phyloP scores from a whole-genome alignment of 1,140 invertebrate species.

The Nasonia vitripennis region DNA sequence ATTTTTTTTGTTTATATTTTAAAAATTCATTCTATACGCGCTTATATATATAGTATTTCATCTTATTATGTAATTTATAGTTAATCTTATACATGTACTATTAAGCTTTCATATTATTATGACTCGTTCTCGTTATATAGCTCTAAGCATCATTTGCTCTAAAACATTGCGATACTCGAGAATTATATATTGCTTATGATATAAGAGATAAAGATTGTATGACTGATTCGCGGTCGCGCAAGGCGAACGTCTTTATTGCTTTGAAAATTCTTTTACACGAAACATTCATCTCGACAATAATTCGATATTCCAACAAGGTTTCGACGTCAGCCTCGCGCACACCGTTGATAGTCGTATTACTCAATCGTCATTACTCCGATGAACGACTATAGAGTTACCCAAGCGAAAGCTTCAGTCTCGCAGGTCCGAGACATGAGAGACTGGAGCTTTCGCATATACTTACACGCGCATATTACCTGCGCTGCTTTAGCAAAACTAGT shows the following conservation, averaged over 20 bases:
- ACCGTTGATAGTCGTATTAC: background rate
- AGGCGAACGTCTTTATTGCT: background rate
- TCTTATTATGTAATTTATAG: constrained; percentile 42
- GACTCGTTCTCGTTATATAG: background rate
- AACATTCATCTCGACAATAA: too few species aligned
- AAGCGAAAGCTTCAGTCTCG: constrained; percentile 5
- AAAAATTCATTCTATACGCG: constrained; percentile 55
- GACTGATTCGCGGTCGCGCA: too few species aligned
- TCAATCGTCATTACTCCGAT: constrained; percentile 5
- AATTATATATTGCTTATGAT: too few species aligned
- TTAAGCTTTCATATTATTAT: background rate
- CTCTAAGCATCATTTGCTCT: background rate
- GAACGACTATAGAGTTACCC: background rate
- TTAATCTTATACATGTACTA: background rate
- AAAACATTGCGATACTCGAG: background rate
- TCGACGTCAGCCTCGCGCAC: background rate
- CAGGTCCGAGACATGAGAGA: background rate
- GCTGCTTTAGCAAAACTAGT: background rate
- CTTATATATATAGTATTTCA: constrained; percentile 31
- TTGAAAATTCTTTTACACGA: too few species aligned
- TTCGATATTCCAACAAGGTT: background rate
- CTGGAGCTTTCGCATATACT: background rate
- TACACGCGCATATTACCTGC: background rate
- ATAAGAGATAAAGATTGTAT: too few species aligned
- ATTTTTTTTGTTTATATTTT: constrained; percentile 65